phyloP scores from a whole-genome alignment of 2,888 invertebrate species.

The Drosophila mimica region DNA sequence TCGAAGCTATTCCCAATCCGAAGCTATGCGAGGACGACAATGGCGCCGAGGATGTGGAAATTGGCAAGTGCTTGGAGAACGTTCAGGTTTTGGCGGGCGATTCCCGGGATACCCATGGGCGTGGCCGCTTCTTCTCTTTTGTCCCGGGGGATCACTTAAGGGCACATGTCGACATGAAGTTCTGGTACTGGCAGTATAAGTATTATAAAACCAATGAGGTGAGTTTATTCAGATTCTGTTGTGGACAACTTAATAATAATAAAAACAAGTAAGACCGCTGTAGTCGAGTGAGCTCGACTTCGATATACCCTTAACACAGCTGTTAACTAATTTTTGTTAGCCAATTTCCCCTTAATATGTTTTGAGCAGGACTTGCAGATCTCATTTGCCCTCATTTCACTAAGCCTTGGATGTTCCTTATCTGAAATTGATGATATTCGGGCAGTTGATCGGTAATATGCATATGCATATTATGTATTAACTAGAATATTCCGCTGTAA shows the following conservation, averaged over 20 bases:
- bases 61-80: constrained; percentile 91
- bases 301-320: too few relatives aligned
- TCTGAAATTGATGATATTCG: too few relatives aligned
- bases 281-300: too few relatives aligned
- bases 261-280: background rate
- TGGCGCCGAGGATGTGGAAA: background rate
- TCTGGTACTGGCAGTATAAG: constrained; percentile 98
- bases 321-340: too few relatives aligned
- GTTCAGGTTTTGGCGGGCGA: constrained; percentile 95
- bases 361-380: too few relatives aligned
- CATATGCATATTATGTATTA: too few relatives aligned
- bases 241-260: background rate
- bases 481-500: too few relatives aligned
- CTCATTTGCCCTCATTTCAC: too few relatives aligned
- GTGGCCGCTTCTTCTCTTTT: constrained; percentile 97
- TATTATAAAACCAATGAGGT: constrained; percentile 93
- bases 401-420: too few relatives aligned
- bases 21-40: background rate
- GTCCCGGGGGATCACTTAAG: constrained; percentile 96
- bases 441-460: too few relatives aligned
- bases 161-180: constrained; percentile 88
- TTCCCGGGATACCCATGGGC: constrained; percentile 91
- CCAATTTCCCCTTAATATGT: too few relatives aligned
- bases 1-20: constrained; percentile 10
- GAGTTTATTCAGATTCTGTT: background rate